Percentiles rank a stretch among this genome's conserved stretches.
Evolutionary conservation across 2,888 invertebrate genomes (phyloP).

Genomic region (Gymnosoma rotundatum): DNA sequence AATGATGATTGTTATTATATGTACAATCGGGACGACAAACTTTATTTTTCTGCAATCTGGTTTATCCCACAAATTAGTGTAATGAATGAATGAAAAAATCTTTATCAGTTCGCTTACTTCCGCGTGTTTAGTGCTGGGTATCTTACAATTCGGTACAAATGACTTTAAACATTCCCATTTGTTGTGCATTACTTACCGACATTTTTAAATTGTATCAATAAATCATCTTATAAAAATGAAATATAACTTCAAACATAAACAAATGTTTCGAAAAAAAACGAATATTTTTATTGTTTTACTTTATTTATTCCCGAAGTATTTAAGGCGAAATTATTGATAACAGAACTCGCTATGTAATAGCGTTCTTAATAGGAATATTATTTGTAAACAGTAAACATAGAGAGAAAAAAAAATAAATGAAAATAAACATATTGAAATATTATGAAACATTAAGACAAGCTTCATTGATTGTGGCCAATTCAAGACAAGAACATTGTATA

Average conservation of each 20-base stretch:
- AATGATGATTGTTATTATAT: too few relatives aligned
- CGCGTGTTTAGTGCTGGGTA: too few relatives aligned
- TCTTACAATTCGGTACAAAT: too few relatives aligned
- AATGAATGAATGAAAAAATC: too few relatives aligned
- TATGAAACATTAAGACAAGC: slow-evolving; percentile 48
- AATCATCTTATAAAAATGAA: neutral
- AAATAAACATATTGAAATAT: slow-evolving; percentile 55
- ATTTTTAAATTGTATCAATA: neutral
- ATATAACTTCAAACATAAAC: neutral
- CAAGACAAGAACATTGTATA: slow-evolving; percentile 44
- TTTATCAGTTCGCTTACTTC: too few relatives aligned
- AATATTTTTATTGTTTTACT: neutral
- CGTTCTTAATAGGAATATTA: slow-evolving; percentile 4
- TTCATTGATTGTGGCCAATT: slow-evolving; percentile 52
- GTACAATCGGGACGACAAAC: too few relatives aligned
- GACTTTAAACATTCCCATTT: neutral
- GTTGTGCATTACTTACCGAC: neutral
- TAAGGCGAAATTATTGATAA: slow-evolving; percentile 38
- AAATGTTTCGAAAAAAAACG: neutral
- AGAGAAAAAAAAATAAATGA: slow-evolving; percentile 10
- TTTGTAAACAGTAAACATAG: slow-evolving; percentile 43
- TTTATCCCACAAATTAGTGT: too few relatives aligned
- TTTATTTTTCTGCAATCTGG: too few relatives aligned
- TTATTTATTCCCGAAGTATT: slow-evolving; percentile 15
- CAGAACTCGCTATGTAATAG: neutral